Percentiles rank a stretch among this genome's conserved stretches.
phyloP scores from a whole-genome alignment of 2,888 invertebrate genomes.

The Thecophora atra region DNA sequence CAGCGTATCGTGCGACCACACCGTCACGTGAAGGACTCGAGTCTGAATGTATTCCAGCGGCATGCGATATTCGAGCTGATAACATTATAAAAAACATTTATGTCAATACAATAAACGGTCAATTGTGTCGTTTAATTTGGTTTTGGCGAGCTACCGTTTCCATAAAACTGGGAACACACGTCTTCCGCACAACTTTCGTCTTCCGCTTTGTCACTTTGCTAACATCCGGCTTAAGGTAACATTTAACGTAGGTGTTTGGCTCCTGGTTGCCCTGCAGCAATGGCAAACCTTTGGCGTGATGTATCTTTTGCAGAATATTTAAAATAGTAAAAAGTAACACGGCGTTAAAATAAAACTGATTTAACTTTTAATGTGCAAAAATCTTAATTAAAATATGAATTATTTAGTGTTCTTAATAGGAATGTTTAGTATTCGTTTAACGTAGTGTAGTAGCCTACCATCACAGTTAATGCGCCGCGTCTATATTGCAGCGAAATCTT shows the following conservation, averaged over 20 bases:
- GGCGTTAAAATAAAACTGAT: background rate
- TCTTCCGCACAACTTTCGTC: conserved; percentile 90
- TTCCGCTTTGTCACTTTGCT: conserved; percentile 94
- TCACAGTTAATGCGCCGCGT: conserved; percentile 78
- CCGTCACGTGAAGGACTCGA: conserved; percentile 86
- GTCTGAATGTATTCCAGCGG: conserved; percentile 80
- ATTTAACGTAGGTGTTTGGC: conserved; percentile 90
- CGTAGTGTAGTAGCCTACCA: conserved; percentile 72
- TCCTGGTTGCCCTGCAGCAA: conserved; percentile 81
- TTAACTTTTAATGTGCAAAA: no score
- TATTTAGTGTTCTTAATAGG: no score
- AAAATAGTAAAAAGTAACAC: background rate
- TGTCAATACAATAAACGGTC: background rate
- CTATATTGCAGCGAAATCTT: conserved; percentile 82
- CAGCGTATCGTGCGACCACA: conserved; percentile 93
- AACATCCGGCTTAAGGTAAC: conserved; percentile 91
- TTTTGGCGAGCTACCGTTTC: conserved; percentile 78
- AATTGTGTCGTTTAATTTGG: background rate
- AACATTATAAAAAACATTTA: conserved; percentile 5
- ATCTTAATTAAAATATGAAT: no score
- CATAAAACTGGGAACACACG: conserved; percentile 97
- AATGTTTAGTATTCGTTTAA: background rate
- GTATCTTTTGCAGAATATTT: conserved; percentile 63
- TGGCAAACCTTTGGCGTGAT: conserved; percentile 90
- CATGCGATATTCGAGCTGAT: conserved; percentile 86